A percentile compares a stretch with the other conserved stretches of the same genome.
Evolutionary conservation across 1,140 invertebrate genomes (phyloP).

Genomic region (Nixonia krombeini): DNA sequence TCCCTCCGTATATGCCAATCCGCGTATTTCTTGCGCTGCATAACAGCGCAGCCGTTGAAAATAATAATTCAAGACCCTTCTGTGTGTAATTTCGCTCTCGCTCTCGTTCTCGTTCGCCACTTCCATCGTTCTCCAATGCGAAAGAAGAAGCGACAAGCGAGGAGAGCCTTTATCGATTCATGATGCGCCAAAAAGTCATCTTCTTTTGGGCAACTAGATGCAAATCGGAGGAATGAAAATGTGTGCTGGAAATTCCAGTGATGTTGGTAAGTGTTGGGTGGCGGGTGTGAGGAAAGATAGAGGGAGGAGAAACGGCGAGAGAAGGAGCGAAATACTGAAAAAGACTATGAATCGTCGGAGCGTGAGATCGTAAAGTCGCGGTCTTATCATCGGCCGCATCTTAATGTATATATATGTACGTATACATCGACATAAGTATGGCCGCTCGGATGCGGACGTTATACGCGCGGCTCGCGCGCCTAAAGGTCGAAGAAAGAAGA

Average conservation of each 20-base stretch:
- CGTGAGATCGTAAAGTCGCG: constrained; percentile 70
- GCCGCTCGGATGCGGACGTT: constrained; percentile 44
- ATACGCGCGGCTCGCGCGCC: constrained; percentile 37
- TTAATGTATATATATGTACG: constrained; percentile 68
- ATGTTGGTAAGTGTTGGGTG: too few species aligned
- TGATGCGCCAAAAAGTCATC: too few species aligned
- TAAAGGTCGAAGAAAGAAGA: constrained; percentile 23
- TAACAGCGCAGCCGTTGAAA: constrained; percentile 13
- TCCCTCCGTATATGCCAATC: constrained; percentile 46
- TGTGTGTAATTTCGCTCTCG: too few species aligned
- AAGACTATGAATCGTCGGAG: constrained; percentile 70
- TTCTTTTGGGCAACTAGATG: too few species aligned
- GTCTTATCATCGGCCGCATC: constrained; percentile 68
- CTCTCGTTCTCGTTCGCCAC: constrained; percentile 2
- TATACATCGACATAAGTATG: constrained; percentile 56
- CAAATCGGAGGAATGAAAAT: too few species aligned
- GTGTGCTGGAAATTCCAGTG: too few species aligned
- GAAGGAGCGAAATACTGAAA: constrained; percentile 52
- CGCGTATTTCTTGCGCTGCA: too few species aligned
- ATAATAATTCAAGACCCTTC: constrained; percentile 26
- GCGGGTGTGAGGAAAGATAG: too few species aligned
- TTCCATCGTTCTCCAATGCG: too few species aligned
- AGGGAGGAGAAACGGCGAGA: too few species aligned
- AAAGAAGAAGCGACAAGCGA: too few species aligned
- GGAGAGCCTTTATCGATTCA: too few species aligned